phyloP scores from a whole-genome alignment of 2,797 vertebrate genomes.

The Pelodytes ibericus region DNA sequence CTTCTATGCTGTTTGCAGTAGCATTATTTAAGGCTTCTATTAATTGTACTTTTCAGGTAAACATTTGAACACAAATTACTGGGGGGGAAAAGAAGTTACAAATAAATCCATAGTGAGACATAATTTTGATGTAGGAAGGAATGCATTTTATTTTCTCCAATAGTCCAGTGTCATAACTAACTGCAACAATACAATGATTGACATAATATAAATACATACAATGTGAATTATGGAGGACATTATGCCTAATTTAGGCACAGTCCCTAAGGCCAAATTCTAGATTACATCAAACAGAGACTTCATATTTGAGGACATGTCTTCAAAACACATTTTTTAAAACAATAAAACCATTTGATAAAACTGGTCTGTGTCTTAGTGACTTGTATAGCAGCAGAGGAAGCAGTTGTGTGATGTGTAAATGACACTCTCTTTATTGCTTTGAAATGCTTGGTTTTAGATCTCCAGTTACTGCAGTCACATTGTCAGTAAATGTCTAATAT shows the following conservation, averaged over 20 bases:
- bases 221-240: constrained; percentile 5
- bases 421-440: not conserved
- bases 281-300: constrained; percentile 23
- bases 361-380: not conserved
- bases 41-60: too few relatives aligned
- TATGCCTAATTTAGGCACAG: constrained; percentile 41
- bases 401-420: not conserved
- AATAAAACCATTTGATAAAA: constrained; percentile 17
- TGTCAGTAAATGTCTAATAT: too few relatives aligned
- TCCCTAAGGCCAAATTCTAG: constrained; percentile 5
- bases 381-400: not conserved
- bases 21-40: too few relatives aligned
- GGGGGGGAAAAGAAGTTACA: too few relatives aligned
- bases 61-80: too few relatives aligned
- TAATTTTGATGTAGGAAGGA: not conserved
- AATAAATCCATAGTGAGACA: too few relatives aligned
- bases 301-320: constrained; percentile 12
- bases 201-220: constrained; percentile 40
- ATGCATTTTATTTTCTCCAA: constrained; percentile 38
- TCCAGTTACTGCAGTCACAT: too few relatives aligned
- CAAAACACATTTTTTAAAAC: not conserved
- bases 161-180: constrained; percentile 20
- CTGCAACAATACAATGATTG: constrained; percentile 34
- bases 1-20: too few relatives aligned
- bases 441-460: not conserved